Percentiles rank a stretch among this genome's conserved stretches.
These are phyloP conservation scores for Halocynthia roretzi DNA, from an alignment of 23 tunicate species.

Conservation along the genomic window DNA sequence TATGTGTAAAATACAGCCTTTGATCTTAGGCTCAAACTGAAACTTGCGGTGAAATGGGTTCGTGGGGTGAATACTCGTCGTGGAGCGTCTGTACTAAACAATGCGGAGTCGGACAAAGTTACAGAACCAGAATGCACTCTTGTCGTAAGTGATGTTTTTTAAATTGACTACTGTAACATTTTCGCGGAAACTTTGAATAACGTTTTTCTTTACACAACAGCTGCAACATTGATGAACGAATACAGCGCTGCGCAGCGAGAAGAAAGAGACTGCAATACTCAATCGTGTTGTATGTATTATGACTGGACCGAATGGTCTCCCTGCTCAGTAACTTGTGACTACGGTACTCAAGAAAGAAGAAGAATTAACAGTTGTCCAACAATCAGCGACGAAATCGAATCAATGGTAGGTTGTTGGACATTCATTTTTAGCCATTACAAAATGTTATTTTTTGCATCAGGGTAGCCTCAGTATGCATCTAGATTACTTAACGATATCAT, in stretches of 20 bases:
- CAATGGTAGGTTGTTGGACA: conserved; percentile 6
- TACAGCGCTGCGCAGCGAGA: conserved; percentile 17
- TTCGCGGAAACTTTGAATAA: no score
- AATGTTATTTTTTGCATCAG: no score
- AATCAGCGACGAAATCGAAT: conserved; percentile 18
- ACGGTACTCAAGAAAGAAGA: conserved; percentile 35
- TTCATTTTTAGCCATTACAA: neutral
- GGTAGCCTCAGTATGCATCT: neutral
- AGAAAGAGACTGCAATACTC: conserved; percentile 41
- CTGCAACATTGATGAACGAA: neutral
- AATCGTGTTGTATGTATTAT: conserved; percentile 55
- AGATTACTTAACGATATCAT: neutral
- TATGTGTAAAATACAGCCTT: no score
- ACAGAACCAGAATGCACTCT: conserved; percentile 55
- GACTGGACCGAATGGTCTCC: conserved; percentile 78
- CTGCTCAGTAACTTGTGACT: conserved; percentile 70
- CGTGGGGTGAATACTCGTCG: conserved; percentile 59
- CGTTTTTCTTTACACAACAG: neutral
- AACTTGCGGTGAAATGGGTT: conserved; percentile 44
- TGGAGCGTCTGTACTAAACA: conserved; percentile 45
- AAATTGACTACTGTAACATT: no score
- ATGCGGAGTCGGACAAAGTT: conserved; percentile 40
- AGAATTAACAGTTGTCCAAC: conserved; percentile 40
- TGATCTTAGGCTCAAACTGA: conserved; percentile 7
- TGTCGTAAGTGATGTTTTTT: conserved; percentile 35